A percentile compares a stretch with the other conserved stretches of the same genome.
Conservation (phyloP, 2,888 invertebrate species). For the Cheilosia scutellata region DNA sequence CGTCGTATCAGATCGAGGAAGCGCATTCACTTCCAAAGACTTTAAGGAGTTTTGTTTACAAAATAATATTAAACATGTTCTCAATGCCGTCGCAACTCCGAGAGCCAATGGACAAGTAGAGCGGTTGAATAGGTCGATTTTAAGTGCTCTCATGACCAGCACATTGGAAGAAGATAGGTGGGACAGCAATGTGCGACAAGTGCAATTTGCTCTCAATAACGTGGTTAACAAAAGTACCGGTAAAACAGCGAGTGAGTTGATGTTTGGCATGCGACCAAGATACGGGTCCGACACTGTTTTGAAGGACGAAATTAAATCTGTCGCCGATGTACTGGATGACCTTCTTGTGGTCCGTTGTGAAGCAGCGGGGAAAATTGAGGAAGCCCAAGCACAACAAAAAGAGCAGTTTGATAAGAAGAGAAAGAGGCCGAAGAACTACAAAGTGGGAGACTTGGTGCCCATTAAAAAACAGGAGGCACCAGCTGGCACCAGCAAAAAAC, state of each 20-base stretch:
- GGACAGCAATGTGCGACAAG: constrained; percentile 69
- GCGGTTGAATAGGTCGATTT: constrained; percentile 75
- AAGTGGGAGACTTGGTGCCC: constrained; percentile 77
- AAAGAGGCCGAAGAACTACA: constrained; percentile 30
- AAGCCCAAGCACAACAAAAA: constrained; percentile 50
- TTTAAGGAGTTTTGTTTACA: constrained; percentile 79
- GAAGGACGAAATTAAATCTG: constrained; percentile 1
- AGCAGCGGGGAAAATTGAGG: constrained; percentile 14
- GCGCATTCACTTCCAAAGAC: constrained; percentile 79
- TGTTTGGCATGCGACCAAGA: constrained; percentile 62
- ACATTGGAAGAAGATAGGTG: constrained; percentile 66
- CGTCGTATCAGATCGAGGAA: constrained; percentile 81
- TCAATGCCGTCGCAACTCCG: constrained; percentile 77
- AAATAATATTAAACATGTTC: constrained; percentile 67
- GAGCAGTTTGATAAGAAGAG: constrained; percentile 32
- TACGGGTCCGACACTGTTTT: constrained; percentile 5
- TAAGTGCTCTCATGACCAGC: constrained; percentile 66
- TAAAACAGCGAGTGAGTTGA: constrained; percentile 66
- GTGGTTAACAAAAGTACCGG: constrained; percentile 33
- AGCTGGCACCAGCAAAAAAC: constrained; percentile 75
- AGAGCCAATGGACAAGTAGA: constrained; percentile 78
- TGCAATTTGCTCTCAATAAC: constrained; percentile 76
- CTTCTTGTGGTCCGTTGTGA: constrained; percentile 8
- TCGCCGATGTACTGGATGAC: constrained; percentile 6
- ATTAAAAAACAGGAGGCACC: constrained; percentile 74